Percentiles rank a stretch among this genome's conserved stretches.
phyloP scores from a whole-genome alignment of 2,113 vertebrate species.

The Oncorhynchus nerka region DNA sequence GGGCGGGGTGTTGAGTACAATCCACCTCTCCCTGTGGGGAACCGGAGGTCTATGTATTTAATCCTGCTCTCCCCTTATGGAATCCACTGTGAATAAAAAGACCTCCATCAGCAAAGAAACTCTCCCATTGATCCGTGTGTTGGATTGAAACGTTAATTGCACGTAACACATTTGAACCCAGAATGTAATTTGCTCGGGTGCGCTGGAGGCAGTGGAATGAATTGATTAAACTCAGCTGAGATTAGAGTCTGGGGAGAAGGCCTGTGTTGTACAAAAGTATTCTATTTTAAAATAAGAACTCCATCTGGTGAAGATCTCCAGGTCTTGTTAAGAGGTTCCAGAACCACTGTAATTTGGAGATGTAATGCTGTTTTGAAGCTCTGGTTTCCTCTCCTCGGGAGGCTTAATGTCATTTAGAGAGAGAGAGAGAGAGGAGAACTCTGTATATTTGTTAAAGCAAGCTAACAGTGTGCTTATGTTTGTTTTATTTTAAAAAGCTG shows the following conservation, averaged over 20 bases:
- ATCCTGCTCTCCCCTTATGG: neutral
- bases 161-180: conserved; percentile 32
- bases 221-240: conserved; percentile 50
- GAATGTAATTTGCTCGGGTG: conserved; percentile 40
- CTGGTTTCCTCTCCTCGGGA: conserved; percentile 4
- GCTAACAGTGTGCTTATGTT: neutral
- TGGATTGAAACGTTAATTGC: conserved; percentile 51
- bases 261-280: neutral
- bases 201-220: conserved; percentile 48
- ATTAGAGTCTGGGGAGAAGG: conserved; percentile 6
- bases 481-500: no score
- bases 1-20: neutral
- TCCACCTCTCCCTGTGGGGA: conserved; percentile 13
- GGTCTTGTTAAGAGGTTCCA: neutral
- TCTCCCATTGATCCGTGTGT: conserved; percentile 31
- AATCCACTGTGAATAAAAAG: conserved; percentile 19
- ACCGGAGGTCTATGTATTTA: neutral
- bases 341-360: conserved; percentile 1
- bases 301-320: conserved; percentile 24
- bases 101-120: conserved; percentile 46
- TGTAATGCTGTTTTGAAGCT: conserved; percentile 21
- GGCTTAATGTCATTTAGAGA: conserved; percentile 29
- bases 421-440: neutral
- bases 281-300: conserved; percentile 24
- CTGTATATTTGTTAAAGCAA: no score